A percentile compares a stretch with the other conserved stretches of the same genome.
phyloP scores from a whole-genome alignment of 2,113 vertebrate species.

The Tichodroma muraria region DNA sequence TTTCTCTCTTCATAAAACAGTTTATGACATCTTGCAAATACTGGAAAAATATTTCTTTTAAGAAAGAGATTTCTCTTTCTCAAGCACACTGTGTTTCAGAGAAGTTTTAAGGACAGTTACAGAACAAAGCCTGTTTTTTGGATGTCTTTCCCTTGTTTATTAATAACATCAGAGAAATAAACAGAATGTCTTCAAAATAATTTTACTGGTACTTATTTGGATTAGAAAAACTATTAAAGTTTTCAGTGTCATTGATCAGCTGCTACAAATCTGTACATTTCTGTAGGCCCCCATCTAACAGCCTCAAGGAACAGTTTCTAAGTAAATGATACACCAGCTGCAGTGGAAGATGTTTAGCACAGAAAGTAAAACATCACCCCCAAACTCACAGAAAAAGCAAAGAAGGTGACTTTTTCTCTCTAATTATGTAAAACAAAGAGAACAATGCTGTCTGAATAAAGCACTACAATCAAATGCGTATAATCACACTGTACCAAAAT shows the following conservation, averaged over 20 bases:
- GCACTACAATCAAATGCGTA: background rate
- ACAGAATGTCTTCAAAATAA: background rate
- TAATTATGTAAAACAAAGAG: background rate
- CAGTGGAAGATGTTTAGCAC: background rate
- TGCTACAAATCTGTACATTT: background rate
- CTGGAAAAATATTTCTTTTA: constrained; percentile 19
- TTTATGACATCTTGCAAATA: constrained; percentile 47
- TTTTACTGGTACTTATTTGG: background rate
- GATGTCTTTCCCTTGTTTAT: background rate
- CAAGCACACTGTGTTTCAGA: background rate
- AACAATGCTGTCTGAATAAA: background rate
- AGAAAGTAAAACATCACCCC: background rate
- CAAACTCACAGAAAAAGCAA: background rate
- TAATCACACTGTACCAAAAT: background rate
- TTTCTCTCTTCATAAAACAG: constrained; percentile 28
- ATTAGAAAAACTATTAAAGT: background rate
- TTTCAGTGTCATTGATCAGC: background rate
- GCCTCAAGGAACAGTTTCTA: background rate
- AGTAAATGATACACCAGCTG: background rate
- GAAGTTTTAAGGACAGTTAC: background rate
- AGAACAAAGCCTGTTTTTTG: background rate
- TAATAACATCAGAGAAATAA: background rate
- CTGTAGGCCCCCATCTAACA: background rate
- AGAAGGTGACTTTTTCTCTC: background rate
- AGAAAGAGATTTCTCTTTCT: constrained; percentile 8